These are phyloP conservation scores for Aptenodytes patagonicus DNA, from an alignment of 2,113 vertebrate genomes.

Conservation along the genomic window DNA sequence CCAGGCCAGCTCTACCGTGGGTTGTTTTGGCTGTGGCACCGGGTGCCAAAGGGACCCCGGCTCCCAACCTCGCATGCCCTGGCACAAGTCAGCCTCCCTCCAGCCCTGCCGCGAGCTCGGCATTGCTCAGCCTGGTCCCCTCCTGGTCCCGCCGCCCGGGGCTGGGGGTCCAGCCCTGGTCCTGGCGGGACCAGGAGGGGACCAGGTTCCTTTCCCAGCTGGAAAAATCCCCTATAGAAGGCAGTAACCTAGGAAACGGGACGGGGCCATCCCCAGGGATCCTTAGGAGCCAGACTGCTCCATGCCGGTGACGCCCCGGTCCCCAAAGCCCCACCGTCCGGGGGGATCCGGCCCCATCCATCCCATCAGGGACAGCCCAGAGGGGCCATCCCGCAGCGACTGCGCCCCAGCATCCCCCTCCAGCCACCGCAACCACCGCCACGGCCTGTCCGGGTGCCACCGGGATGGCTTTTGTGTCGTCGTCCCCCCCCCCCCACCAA, in stretches of 20 bases:
- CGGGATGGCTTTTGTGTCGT: neutral
- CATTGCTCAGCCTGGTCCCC: neutral
- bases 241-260: neutral
- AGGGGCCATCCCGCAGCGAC: neutral
- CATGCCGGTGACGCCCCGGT: neutral
- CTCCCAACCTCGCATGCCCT: accelerated
- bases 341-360: neutral
- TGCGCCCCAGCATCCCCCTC: neutral
- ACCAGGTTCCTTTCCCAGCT: neutral
- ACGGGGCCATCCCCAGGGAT: neutral
- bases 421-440: neutral
- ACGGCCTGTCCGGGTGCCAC: neutral
- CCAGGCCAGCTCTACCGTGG: neutral
- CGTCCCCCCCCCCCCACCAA: no score
- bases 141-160: no score
- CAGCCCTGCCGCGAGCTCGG: neutral
- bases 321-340: neutral
- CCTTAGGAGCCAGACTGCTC: neutral
- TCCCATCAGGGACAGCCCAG: neutral
- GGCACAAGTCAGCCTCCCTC: neutral
- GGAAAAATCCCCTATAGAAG: neutral
- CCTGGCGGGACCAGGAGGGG: no score
- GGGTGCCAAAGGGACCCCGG: neutral
- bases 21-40: neutral
- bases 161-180: no score